These are phyloP conservation scores for Brachynemurus nebulosus DNA, from an alignment of 2,888 invertebrate species.

Conservation along the genomic window DNA sequence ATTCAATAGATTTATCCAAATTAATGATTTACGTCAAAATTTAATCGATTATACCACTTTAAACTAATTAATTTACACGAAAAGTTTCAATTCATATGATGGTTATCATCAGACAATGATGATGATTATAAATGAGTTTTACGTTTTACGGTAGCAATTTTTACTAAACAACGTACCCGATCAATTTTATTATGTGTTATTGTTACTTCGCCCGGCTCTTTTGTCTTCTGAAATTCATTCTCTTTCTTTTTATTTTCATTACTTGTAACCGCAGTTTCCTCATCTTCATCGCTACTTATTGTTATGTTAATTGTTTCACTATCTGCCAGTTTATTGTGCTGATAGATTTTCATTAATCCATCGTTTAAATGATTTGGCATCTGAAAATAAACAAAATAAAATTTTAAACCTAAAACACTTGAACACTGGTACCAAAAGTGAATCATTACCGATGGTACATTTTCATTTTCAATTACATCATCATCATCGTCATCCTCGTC, in stretches of 20 bases:
- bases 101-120: too few species aligned
- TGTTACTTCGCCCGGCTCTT: constrained; percentile 24
- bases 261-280: constrained; percentile 66
- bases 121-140: too few species aligned
- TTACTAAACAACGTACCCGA: too few species aligned
- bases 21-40: too few species aligned
- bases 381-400: constrained; percentile 16
- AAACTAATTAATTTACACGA: too few species aligned
- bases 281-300: constrained; percentile 35
- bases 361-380: constrained; percentile 26
- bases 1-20: too few species aligned
- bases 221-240: too few species aligned
- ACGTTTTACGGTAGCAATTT: too few species aligned
- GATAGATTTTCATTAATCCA: constrained; percentile 37
- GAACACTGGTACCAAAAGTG: neutral
- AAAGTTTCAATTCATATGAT: too few species aligned
- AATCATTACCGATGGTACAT: too few species aligned
- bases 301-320: constrained; percentile 23
- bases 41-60: too few species aligned
- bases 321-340: constrained; percentile 10
- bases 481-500: constrained; percentile 34
- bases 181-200: neutral
- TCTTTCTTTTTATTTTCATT: constrained; percentile 56
- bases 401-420: neutral
- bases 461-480: constrained; percentile 15